Percentiles rank a stretch among this genome's conserved stretches.
Conservation (phyloP, 2,888 invertebrate genomes). For the Drosophila quinaria region DNA sequence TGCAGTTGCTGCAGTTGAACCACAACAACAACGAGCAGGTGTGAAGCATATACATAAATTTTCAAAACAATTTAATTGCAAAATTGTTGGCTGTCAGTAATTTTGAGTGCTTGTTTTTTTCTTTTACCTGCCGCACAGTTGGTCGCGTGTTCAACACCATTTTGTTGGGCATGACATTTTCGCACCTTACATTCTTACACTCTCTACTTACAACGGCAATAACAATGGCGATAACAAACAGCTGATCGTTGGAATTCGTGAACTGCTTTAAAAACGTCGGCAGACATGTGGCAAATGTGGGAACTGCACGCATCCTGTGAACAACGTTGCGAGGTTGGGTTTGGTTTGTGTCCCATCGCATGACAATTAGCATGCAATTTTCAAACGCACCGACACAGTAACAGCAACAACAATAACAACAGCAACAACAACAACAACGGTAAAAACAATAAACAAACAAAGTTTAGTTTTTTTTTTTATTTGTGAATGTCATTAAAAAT, state of each 20-base stretch:
- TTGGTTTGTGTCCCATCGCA: constrained; percentile 32
- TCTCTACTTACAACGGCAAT: constrained; percentile 11
- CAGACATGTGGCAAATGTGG: constrained; percentile 62
- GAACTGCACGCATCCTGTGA: constrained; percentile 48
- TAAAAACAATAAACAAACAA: constrained; percentile 42
- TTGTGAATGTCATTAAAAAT: constrained; percentile 59
- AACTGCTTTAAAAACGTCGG: constrained; percentile 21
- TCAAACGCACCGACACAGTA: constrained; percentile 36
- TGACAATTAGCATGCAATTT: constrained; percentile 53
- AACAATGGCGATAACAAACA: constrained; percentile 16
- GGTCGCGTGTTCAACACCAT: constrained; percentile 66
- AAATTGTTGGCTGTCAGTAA: constrained; percentile 42
- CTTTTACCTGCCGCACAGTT: constrained; percentile 6
- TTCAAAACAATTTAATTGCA: constrained; percentile 65
- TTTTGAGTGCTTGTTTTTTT: constrained; percentile 16
- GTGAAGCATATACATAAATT: constrained; percentile 62
- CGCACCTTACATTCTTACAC: constrained; percentile 51
- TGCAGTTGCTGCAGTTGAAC: constrained; percentile 21
- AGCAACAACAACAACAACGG: constrained; percentile 35
- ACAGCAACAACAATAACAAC: constrained; percentile 32
- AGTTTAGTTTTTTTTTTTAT: constrained; percentile 29
- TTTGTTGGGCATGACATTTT: constrained; percentile 65
- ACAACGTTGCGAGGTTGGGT: not conserved
- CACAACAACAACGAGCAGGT: constrained; percentile 25
- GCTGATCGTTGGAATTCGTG: constrained; percentile 41